phyloP scores from a whole-genome alignment of 2,797 vertebrate genomes.

The Melanotaenia maccullochi region DNA sequence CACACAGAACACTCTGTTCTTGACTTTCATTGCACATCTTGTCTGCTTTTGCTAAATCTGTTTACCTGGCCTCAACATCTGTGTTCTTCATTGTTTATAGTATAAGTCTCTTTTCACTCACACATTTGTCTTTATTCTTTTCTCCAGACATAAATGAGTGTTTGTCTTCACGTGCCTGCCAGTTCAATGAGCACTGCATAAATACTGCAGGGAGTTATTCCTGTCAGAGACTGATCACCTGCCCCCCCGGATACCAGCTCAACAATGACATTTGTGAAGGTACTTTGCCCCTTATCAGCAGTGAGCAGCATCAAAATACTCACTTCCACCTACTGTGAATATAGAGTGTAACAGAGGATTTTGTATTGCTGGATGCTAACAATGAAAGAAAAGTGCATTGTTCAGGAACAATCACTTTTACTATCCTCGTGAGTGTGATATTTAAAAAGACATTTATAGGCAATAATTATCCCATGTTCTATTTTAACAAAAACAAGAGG shows the following conservation, averaged over 20 bases:
- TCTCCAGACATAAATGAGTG: constrained; percentile 91
- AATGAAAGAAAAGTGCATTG: constrained; percentile 56
- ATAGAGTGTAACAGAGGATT: constrained; percentile 21
- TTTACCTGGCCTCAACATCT: constrained; percentile 8
- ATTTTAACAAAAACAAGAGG: constrained; percentile 27
- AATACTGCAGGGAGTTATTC: constrained; percentile 89
- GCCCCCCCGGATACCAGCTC: constrained; percentile 84
- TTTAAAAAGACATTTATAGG: constrained; percentile 5
- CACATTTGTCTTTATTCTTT: constrained; percentile 35
- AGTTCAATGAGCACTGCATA: constrained; percentile 85
- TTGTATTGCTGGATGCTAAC: constrained; percentile 28
- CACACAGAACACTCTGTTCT: constrained; percentile 13
- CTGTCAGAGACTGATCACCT: constrained; percentile 86
- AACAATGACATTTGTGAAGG: constrained; percentile 85
- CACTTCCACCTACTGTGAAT: constrained; percentile 22
- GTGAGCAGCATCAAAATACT: constrained; percentile 17
- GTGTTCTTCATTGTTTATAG: not conserved
- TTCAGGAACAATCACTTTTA: constrained; percentile 42
- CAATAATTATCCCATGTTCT: constrained; percentile 37
- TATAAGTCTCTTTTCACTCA: constrained; percentile 24
- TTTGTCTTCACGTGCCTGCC: constrained; percentile 85
- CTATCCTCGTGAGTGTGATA: constrained; percentile 14
- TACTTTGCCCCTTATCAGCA: constrained; percentile 62
- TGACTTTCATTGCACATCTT: constrained; percentile 13
- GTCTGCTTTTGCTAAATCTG: constrained; percentile 11